These are phyloP conservation scores for Latrodectus geometricus DNA, from an alignment of 1,140 invertebrate genomes.

Conservation along the genomic window DNA sequence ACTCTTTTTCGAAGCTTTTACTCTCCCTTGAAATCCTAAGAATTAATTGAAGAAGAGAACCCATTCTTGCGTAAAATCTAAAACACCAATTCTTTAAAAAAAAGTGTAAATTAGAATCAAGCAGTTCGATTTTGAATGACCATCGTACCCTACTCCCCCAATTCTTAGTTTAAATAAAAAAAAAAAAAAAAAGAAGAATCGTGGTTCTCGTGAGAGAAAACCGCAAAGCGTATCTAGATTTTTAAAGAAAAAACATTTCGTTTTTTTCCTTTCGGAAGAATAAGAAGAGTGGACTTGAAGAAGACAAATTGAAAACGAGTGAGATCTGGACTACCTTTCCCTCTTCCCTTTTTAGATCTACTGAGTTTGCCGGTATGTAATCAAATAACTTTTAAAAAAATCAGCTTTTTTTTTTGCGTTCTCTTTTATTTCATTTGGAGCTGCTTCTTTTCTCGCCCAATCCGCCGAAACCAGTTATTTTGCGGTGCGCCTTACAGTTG, in stretches of 20 bases:
- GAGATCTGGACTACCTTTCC: not conserved
- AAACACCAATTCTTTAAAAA: not conserved
- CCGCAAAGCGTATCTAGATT: not conserved
- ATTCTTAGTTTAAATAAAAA: not conserved
- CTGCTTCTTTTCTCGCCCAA: not conserved
- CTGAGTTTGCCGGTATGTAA: slow-evolving; percentile 1
- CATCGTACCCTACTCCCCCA: not conserved
- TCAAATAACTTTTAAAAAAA: not conserved
- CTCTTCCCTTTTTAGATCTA: not conserved
- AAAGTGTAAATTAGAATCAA: not conserved
- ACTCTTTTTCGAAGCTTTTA: no score
- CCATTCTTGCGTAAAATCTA: no score
- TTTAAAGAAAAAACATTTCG: not conserved
- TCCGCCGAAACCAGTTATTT: not conserved
- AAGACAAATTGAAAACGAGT: not conserved
- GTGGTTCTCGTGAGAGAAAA: not conserved
- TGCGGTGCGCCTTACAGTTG: not conserved
- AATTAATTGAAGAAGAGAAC: no score
- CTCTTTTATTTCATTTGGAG: not conserved
- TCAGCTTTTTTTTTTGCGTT: not conserved
- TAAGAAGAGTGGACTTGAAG: not conserved
- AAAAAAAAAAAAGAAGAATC: not conserved
- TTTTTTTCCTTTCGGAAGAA: not conserved
- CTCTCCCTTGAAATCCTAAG: no score
- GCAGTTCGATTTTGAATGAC: no score